Evolutionary conservation across 2,113 vertebrate genomes (phyloP).

Genomic region (Emydura subglobosa): DNA sequence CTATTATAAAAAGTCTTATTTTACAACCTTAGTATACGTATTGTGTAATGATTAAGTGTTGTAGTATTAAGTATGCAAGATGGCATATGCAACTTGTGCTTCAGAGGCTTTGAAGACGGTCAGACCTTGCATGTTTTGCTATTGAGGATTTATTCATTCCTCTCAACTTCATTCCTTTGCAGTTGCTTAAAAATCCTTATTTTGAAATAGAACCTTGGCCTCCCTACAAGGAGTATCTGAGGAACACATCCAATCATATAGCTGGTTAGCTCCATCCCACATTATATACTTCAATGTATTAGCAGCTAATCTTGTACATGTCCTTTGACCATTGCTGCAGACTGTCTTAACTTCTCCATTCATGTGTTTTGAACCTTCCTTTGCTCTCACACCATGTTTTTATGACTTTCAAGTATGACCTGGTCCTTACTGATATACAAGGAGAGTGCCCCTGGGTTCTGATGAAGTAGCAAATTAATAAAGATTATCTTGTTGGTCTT

Average conservation of each 20-base stretch:
- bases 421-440: background rate
- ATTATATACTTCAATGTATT: background rate
- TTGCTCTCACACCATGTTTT: background rate
- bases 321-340: background rate
- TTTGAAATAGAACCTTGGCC: background rate
- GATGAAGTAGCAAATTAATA: background rate
- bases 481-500: background rate
- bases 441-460: background rate
- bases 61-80: constrained; percentile 4
- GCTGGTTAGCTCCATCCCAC: background rate
- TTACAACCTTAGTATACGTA: background rate
- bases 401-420: background rate
- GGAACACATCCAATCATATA: background rate
- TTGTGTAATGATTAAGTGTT: background rate
- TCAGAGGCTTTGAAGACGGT: background rate
- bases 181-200: background rate
- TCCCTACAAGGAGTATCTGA: background rate
- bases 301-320: background rate
- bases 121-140: background rate
- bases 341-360: background rate
- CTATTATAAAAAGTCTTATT: background rate
- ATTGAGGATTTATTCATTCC: background rate
- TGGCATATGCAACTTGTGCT: background rate
- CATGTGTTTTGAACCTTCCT: background rate
- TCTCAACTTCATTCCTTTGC: background rate